Conservation (phyloP, 1,140 invertebrate genomes). For the Chironomus striatipennis region DNA sequence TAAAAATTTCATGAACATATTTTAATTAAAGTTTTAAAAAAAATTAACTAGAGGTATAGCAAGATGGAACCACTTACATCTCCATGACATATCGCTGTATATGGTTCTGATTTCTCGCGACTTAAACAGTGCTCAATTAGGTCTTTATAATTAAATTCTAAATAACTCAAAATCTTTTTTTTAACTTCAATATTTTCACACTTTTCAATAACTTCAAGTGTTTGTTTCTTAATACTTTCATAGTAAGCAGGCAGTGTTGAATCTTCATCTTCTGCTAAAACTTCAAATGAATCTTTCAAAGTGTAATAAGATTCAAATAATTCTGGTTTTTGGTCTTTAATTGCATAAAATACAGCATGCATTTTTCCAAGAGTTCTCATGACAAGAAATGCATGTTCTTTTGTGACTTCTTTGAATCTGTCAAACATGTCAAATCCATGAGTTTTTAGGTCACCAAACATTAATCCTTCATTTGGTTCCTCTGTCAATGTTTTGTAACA, state of each 20-base stretch:
- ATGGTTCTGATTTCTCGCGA: slow-evolving; percentile 34
- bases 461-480: slow-evolving; percentile 41
- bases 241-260: background rate
- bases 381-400: slow-evolving; percentile 41
- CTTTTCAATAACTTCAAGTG: slow-evolving; percentile 26
- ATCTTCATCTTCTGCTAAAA: background rate
- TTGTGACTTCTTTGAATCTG: slow-evolving; percentile 39
- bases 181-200: slow-evolving; percentile 25
- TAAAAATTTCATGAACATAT: background rate
- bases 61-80: too few species aligned
- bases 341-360: slow-evolving; percentile 45
- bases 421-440: slow-evolving; percentile 41
- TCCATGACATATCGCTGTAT: slow-evolving; percentile 44
- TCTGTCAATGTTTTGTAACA: slow-evolving; percentile 37
- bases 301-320: background rate
- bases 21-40: too few species aligned
- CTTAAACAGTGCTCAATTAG: slow-evolving; percentile 29
- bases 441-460: slow-evolving; percentile 46
- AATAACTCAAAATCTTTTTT: slow-evolving; percentile 28
- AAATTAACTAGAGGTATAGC: too few species aligned
- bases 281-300: background rate
- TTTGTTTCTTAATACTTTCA: background rate
- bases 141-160: slow-evolving; percentile 29
- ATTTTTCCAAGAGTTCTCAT: slow-evolving; percentile 44
- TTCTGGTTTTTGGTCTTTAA: slow-evolving; percentile 32